phyloP scores from a whole-genome alignment of 2,113 vertebrate genomes.

The Atractosteus spatula region DNA sequence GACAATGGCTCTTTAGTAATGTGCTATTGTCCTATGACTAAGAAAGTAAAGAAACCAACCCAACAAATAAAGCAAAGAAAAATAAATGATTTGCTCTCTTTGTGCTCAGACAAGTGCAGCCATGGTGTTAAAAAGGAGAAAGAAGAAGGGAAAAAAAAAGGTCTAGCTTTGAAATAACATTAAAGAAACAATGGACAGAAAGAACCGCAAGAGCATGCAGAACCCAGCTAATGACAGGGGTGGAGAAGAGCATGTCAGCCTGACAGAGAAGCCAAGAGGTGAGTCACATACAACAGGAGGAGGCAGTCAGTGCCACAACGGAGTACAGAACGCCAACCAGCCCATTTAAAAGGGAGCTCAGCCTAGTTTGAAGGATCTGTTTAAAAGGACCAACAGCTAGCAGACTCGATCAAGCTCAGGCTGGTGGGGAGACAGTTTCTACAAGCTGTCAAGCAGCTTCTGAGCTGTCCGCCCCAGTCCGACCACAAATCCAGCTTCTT shows the following conservation, averaged over 20 bases:
- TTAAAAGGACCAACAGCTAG: slow-evolving; percentile 9
- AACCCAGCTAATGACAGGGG: slow-evolving; percentile 63
- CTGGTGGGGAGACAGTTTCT: too few relatives aligned
- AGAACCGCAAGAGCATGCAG: slow-evolving; percentile 76
- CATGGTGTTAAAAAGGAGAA: slow-evolving; percentile 36
- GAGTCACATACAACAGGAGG: slow-evolving; percentile 59
- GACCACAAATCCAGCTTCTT: too few relatives aligned
- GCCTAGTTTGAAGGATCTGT: slow-evolving; percentile 48
- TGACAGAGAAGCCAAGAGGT: slow-evolving; percentile 37
- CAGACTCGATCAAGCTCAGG: background rate
- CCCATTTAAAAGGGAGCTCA: slow-evolving; percentile 87
- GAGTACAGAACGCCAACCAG: slow-evolving; percentile 47
- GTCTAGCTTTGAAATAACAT: slow-evolving; percentile 39
- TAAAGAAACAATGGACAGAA: slow-evolving; percentile 42
- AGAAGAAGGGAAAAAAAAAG: slow-evolving; percentile 9
- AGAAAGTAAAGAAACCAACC: slow-evolving; percentile 51
- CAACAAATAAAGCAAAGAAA: slow-evolving; percentile 49
- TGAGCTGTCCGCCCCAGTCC: too few relatives aligned
- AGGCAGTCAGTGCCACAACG: slow-evolving; percentile 58
- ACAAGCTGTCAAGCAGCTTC: too few relatives aligned
- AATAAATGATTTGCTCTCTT: slow-evolving; percentile 62
- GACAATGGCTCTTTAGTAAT: slow-evolving; percentile 94
- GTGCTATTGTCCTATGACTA: slow-evolving; percentile 78
- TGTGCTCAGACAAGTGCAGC: slow-evolving; percentile 63
- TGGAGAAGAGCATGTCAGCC: slow-evolving; percentile 49